A percentile compares a stretch with the other conserved stretches of the same genome.
These are phyloP conservation scores for Muntiacus muntjak DNA, from an alignment of 2,113 vertebrate species.

Conservation along the genomic window DNA sequence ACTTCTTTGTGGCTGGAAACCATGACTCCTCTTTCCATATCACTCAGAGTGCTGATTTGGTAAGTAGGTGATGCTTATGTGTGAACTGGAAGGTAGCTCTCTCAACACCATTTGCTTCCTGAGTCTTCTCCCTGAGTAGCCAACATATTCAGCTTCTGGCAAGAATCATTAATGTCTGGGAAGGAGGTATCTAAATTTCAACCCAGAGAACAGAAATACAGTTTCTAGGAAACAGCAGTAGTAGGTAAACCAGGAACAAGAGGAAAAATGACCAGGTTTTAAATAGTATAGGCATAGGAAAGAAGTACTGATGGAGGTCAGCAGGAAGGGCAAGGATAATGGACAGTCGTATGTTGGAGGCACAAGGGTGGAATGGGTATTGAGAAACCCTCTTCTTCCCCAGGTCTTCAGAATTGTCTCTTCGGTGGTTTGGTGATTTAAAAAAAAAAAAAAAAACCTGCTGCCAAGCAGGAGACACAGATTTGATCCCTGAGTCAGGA, in stretches of 20 bases:
- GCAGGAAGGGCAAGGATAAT: background rate
- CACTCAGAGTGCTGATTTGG: background rate
- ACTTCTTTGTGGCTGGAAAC: background rate
- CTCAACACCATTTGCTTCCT: background rate
- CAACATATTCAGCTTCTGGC: background rate
- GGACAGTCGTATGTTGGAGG: background rate
- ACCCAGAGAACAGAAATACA: background rate
- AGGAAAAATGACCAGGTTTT: background rate
- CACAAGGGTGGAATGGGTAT: background rate
- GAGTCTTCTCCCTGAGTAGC: background rate
- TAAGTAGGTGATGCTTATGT: background rate
- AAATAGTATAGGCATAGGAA: background rate
- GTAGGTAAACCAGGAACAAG: background rate
- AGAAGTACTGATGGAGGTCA: background rate
- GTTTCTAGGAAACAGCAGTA: background rate
- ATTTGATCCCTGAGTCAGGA: background rate
- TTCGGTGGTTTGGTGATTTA: background rate
- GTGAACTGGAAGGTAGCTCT: background rate
- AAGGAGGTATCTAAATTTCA: background rate
- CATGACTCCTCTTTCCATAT: background rate
- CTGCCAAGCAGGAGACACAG: background rate
- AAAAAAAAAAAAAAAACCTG: accelerated
- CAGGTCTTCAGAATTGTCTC: background rate
- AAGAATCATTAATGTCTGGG: background rate
- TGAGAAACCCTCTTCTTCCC: background rate